phyloP scores from a whole-genome alignment of 2,888 invertebrate species.

The Diarsia rubi region DNA sequence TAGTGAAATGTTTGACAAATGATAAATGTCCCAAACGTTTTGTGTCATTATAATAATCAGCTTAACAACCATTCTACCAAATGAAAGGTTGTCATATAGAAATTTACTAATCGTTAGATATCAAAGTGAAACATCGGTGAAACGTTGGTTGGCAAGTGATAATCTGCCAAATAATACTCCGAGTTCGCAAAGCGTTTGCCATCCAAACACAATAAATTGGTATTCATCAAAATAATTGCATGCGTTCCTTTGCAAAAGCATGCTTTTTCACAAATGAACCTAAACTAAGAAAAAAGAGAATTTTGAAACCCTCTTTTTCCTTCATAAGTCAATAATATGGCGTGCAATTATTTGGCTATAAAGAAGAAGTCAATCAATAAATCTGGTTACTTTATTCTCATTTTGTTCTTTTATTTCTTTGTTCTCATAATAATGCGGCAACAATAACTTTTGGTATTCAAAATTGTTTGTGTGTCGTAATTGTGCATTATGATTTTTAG shows the following conservation, averaged over 20 bases:
- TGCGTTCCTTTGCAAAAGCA: constrained; percentile 1
- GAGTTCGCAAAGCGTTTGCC: not conserved
- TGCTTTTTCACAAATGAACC: constrained; percentile 1
- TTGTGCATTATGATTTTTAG: not conserved
- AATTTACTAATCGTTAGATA: too few species aligned
- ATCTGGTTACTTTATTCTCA: not conserved
- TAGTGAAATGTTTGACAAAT: too few species aligned
- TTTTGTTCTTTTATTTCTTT: too few species aligned
- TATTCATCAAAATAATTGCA: not conserved
- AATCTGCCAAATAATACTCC: too few species aligned
- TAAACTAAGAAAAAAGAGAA: not conserved
- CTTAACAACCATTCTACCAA: too few species aligned
- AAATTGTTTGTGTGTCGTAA: not conserved
- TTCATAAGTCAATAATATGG: not conserved
- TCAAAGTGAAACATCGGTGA: too few species aligned
- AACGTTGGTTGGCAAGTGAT: too few species aligned
- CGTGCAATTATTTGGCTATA: not conserved
- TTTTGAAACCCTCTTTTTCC: constrained; percentile 3
- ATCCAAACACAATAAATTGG: not conserved
- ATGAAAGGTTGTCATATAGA: too few species aligned
- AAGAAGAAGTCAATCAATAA: constrained; percentile 12
- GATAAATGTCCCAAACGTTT: too few species aligned
- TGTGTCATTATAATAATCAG: too few species aligned
- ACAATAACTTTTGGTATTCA: not conserved
- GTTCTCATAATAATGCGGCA: constrained; percentile 1